Base-by-base conservation (phyloP, 2,888 invertebrate genomes). In the Ochlodes sylvanus region DNA sequence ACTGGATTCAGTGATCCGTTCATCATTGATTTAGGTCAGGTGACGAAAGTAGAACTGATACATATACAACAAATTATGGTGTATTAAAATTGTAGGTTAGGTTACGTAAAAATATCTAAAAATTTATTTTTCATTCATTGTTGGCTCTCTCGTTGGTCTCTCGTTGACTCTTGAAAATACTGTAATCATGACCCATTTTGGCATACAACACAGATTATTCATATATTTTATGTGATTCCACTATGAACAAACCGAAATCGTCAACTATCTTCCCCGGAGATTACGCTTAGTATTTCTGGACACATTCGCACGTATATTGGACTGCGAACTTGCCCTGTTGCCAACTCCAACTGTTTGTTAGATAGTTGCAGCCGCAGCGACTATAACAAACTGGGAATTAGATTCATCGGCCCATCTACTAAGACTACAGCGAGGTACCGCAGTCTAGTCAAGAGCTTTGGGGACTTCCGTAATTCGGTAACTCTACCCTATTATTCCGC, bases 401-500 rank as follows among this genome's bases (percentile, higher is more conserved):
- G 80, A 82, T 85, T 79, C 74, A 75, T 77, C 79, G 77, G 77
- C 64, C 69, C 82, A 80, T 78, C 78, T 80, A 63, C 63, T 69
- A 66, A 81, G 77, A 80, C 80, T 80, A 81, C 81, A 47, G 55
- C 76, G 83, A 85, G 77, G 80, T 74, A 79, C 85, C 83, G 78
- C 83, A 81, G 77, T 75, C 80, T 76, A 84, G 77, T 76, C 75
- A 73, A 81, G 78, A 76, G 77, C 83, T 80, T 75, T 55, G 71
- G 84, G 82, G 84, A 84, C 75, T 77, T 74, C 72, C 73, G 81
- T 82, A 80, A 83, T 81, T 79, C 71, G 73, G 60, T 69, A 71
- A 55, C 79, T 41, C 34, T 79, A 77, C 78, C 77, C 83, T 81
- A 85, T 87, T 87, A 89, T 87, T 84, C 81, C 77, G 82, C 82